phyloP scores from a whole-genome alignment of 2,888 invertebrate genomes.

The Rotaria socialis region DNA sequence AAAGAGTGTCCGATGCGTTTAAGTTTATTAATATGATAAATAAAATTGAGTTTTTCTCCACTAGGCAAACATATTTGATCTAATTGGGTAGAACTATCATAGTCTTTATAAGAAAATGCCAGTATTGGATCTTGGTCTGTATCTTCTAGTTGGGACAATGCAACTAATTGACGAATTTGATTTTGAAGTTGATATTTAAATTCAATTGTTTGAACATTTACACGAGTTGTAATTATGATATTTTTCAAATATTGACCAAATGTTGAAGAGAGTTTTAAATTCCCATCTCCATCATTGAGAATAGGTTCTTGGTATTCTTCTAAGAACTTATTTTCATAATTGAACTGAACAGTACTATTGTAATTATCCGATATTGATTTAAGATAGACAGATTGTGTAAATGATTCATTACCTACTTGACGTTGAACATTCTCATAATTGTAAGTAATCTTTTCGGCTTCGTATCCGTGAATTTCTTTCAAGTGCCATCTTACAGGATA shows the following conservation, averaged over 20 bases:
- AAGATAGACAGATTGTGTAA: not conserved
- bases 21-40: not conserved
- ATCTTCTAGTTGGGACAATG: not conserved
- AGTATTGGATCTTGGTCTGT: not conserved
- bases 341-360: not conserved
- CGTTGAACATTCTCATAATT: not conserved
- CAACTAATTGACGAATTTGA: not conserved
- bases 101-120: not conserved
- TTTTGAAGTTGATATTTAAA: not conserved
- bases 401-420: not conserved
- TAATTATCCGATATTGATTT: not conserved
- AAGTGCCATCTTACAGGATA: not conserved
- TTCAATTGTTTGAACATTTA: slow-evolving; percentile 21
- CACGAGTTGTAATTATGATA: not conserved
- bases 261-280: not conserved
- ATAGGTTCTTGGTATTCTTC: not conserved
- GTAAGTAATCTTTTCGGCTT: not conserved
- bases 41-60: slow-evolving; percentile 10
- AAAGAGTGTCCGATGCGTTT: not conserved
- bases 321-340: not conserved
- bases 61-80: not conserved
- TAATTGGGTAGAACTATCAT: not conserved
- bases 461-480: not conserved
- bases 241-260: not conserved
- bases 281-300: not conserved